A percentile compares a stretch with the other conserved stretches of the same genome.
phyloP scores from a whole-genome alignment of 37 sponge, comb jelly and placozoan species.

The Chondrosia reniformis region DNA sequence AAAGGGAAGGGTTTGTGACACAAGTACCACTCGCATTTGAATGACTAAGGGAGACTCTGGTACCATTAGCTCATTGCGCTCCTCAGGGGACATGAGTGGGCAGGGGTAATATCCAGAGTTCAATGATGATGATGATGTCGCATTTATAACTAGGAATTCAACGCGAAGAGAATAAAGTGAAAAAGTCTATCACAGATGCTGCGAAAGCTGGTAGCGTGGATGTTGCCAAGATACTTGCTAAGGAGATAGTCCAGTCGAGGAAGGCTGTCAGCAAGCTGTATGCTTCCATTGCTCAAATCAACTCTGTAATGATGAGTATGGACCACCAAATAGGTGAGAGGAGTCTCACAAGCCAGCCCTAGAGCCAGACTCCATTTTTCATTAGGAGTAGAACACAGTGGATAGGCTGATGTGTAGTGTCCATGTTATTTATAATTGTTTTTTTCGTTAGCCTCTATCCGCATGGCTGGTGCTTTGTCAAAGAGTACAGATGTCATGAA shows the following conservation, averaged over 20 bases:
- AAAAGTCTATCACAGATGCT: constrained; percentile 94
- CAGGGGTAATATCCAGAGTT: background rate
- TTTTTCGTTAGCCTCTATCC: constrained; percentile 57
- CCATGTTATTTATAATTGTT: background rate
- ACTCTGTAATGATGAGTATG: constrained; percentile 97
- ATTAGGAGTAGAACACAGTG: background rate
- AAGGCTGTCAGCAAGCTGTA: constrained; percentile 91
- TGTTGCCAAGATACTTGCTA: constrained; percentile 94
- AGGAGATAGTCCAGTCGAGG: constrained; percentile 90
- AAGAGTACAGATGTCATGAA: constrained; percentile 98
- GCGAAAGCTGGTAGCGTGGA: constrained; percentile 93
- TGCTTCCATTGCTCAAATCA: constrained; percentile 97
- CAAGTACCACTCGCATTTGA: too few species aligned
- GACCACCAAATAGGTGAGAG: constrained; percentile 80
- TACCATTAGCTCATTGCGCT: background rate
- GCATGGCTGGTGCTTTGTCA: constrained; percentile 86
- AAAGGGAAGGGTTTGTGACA: background rate
- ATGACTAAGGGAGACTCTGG: background rate
- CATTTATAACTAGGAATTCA: constrained; percentile 55
- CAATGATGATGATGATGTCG: background rate
- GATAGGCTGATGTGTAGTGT: background rate
- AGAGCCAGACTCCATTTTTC: background rate
- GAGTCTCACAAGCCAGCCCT: background rate
- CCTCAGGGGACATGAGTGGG: background rate
- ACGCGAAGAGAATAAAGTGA: constrained; percentile 85